These are phyloP conservation scores for Todiramphus saurophagus DNA, from an alignment of 2,113 vertebrate species.

Conservation along the genomic window DNA sequence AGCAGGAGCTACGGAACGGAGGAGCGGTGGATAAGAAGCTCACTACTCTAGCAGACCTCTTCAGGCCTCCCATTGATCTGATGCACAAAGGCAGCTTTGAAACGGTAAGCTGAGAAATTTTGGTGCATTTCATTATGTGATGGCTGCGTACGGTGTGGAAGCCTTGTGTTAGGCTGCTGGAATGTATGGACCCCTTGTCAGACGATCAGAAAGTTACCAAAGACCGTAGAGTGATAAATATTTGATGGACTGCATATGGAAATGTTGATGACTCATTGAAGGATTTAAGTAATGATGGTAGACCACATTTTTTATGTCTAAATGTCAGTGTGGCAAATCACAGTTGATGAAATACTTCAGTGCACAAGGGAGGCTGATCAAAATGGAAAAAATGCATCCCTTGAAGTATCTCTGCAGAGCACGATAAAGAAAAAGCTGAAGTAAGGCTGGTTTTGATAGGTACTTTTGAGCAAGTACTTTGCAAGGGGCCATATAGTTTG, in stretches of 20 bases:
- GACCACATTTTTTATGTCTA: background rate
- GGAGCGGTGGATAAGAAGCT: conserved; percentile 97
- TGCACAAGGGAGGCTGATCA: background rate
- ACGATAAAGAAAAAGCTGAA: background rate
- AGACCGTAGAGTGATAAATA: background rate
- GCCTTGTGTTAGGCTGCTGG: background rate
- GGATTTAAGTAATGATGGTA: background rate
- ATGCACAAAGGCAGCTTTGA: conserved; percentile 99
- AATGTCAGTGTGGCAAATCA: background rate
- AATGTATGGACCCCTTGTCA: rapidly evolving
- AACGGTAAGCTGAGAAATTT: conserved; percentile 80
- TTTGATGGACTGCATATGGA: background rate
- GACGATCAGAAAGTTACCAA: background rate
- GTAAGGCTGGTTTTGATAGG: background rate
- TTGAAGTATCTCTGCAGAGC: background rate
- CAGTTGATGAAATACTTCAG: background rate
- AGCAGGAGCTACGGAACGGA: conserved; percentile 96
- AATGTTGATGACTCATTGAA: background rate
- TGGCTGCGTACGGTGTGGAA: background rate
- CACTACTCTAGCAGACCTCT: conserved; percentile 96
- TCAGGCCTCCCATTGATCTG: conserved; percentile 96
- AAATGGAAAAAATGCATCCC: background rate
- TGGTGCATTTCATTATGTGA: background rate
- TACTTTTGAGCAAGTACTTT: background rate
- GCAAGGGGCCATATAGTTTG: background rate